phyloP scores from a whole-genome alignment of 2,113 vertebrate genomes.

The Hylia prasina region DNA sequence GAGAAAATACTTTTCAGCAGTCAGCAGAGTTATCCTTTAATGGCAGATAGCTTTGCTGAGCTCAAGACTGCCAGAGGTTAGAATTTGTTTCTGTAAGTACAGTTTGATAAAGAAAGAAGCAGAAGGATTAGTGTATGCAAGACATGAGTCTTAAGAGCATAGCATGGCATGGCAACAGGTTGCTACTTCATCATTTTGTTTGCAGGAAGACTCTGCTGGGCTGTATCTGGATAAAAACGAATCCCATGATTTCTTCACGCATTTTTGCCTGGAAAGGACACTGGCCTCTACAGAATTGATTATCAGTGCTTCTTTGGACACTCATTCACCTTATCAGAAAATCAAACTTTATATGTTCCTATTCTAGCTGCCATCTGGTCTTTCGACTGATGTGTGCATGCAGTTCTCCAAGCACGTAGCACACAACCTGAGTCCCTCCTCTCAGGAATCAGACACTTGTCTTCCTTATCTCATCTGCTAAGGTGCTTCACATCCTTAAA shows the following conservation, averaged over 20 bases:
- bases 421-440: neutral
- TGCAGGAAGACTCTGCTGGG: neutral
- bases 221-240: neutral
- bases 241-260: neutral
- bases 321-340: neutral
- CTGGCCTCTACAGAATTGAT: neutral
- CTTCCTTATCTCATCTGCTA: neutral
- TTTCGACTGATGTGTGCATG: neutral
- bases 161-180: neutral
- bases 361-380: neutral
- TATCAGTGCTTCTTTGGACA: neutral
- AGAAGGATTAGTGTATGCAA: neutral
- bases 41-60: neutral
- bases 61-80: neutral
- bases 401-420: neutral
- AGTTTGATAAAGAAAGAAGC: neutral
- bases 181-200: neutral
- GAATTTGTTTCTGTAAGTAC: neutral
- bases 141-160: neutral
- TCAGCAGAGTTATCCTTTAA: neutral
- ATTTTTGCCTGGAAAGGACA: neutral
- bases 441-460: neutral
- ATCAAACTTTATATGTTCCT: neutral
- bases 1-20: neutral
- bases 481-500: neutral